Conservation (phyloP, 2,113 vertebrate genomes). For the Piprites chloris region DNA sequence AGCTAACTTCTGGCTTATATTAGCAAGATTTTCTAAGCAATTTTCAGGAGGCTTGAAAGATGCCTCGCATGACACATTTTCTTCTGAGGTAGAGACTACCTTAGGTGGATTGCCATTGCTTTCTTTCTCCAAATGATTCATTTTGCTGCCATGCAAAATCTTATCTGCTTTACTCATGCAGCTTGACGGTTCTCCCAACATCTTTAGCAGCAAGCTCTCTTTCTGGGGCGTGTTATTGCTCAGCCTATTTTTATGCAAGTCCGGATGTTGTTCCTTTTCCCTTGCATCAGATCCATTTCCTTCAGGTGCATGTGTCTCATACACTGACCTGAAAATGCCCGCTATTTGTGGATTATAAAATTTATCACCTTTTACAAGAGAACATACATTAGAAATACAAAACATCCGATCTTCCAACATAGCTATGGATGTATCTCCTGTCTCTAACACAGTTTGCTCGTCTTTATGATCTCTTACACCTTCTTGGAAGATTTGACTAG, state of each 20-base stretch:
- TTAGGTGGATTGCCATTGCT: neutral
- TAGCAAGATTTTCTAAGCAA: neutral
- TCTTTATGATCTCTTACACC: neutral
- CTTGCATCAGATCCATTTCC: neutral
- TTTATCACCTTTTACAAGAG: constrained; percentile 74
- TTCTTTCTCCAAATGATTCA: neutral
- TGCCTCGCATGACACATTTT: neutral
- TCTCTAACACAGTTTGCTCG: neutral
- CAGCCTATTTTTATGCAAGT: neutral
- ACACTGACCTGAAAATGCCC: constrained; percentile 63
- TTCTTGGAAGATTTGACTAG: neutral
- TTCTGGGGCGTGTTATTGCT: neutral
- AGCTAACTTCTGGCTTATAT: neutral
- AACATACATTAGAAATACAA: constrained; percentile 75
- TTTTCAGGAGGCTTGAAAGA: neutral
- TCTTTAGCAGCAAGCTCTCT: neutral
- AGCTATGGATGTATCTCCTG: neutral
- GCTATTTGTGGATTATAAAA: constrained; percentile 78
- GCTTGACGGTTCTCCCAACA: neutral
- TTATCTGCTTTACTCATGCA: neutral
- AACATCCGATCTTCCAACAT: constrained; percentile 17
- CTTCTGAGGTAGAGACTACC: neutral
- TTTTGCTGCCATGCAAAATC: neutral
- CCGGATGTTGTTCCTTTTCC: neutral
- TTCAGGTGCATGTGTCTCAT: neutral